Evolutionary conservation across 2,888 invertebrate genomes (phyloP), one percentile per base, ranked within the genome.

Genomic region (Chirona hameri): DNA sequence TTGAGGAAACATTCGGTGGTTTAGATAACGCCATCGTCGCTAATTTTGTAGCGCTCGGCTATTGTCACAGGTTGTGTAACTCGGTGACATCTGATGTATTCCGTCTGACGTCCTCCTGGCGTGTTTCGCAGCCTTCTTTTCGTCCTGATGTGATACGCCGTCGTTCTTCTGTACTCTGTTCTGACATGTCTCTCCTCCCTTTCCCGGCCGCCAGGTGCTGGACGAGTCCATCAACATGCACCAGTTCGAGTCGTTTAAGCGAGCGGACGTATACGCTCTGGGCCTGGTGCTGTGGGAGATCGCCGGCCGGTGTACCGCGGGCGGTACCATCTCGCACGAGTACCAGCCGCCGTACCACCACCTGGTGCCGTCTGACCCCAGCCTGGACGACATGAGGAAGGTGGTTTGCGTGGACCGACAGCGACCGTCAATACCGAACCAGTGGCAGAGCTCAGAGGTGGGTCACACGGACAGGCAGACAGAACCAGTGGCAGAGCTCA

Each of bases 281-380:
- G 98, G 98, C 0, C 90, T 99, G 85, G 97, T 99, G 84, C 90
- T 98, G 85, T 99, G 99, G 99, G 99, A 99, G 90, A 93, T 98
- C 86, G 93, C 95, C 10, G 18, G 65, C 39, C 79, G 60, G 14
- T 46, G 29, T 10, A 48, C 82, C 81, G 83, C 83, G 79, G 82
- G 81, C 69, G 84, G 84, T 52, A 52, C 7, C 15, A 12, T 12
- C 29, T 81, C 82, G 84, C 95, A 96, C 87, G 97, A 97, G 85
- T 98, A 97, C 89, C 96, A 97, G 88, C 91, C 98, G 87, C 99
- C 99, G 55, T 99, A 97, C 90, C 94, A 94, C 89, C 98, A 98
- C 89, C 92, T 93, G 87, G 98, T 98, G 84, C 95, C 95, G 69
- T 93, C 96, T 0, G 99, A 99, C 90, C 99, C 99, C 0, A 93